Base-by-base conservation (phyloP, 2,888 invertebrate genomes). In the Portevinia maculata region DNA sequence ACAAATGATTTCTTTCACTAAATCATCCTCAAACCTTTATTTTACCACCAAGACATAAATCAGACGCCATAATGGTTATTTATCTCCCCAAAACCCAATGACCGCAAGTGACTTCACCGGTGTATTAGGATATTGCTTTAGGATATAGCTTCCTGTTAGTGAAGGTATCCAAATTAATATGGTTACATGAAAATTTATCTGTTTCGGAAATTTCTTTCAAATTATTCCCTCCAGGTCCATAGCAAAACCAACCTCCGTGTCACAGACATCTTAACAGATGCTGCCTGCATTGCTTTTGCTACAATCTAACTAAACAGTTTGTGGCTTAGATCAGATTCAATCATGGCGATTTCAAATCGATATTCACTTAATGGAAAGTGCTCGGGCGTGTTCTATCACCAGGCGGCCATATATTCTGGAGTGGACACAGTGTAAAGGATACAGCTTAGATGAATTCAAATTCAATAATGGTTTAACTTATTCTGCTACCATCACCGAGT, bases 311-410 rank as follows among this genome's bases (percentile, higher is more conserved):
- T 59, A 62, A 39, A 13, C 28, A 55, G 59, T 57, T 59, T 52
- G 52, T 62, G 39, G 55, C 17, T 62, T 19, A 65, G 24, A 65
- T 52, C 30, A 52, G 24, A 73, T 79, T 65, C 59, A 79, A 71
- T 71, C 65, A 71, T 39, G 52, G 53, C 52, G 53, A 73, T 79
- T 71, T 64, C 73, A 79, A 73, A 79, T 73, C 79, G 67, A 73
- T 79, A 73, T 44, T 73, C 65, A 67, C 60, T 79, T 79, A 48
- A 79, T 48, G 13, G 17, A 15, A 79, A 73, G 34, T 37, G 59
- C 37, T 59, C 44, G n/a, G 37, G 46, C 69, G 50, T 57, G 32
- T 30, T 39, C 24, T 44, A 39, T 32, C 15, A 46, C 13, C 48
- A 59, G 48, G 28, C 28, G 34, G 34, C 19, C 32, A 73, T 9